A percentile compares a stretch with the other conserved stretches of the same genome.
These are phyloP conservation scores for Saccostrea echinata DNA, from an alignment of 1,140 invertebrate genomes.

Conservation along the genomic window DNA sequence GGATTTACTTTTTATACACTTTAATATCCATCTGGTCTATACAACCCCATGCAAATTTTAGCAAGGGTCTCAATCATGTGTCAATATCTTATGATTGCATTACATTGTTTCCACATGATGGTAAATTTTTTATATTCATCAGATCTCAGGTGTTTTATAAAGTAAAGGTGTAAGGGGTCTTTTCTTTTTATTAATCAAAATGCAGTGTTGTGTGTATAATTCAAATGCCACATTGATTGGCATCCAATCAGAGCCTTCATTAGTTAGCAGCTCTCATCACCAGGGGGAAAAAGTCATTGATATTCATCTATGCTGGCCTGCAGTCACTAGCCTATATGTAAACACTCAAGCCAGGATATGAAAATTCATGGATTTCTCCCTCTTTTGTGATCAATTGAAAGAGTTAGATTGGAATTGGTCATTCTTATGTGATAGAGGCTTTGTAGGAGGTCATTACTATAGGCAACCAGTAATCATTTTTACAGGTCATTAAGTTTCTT, in stretches of 20 bases:
- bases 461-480: conserved; percentile 36
- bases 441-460: not conserved
- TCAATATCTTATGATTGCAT: conserved; percentile 33
- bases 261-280: conserved; percentile 27
- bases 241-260: conserved; percentile 27
- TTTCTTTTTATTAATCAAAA: conserved; percentile 38
- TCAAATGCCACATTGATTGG: conserved; percentile 11
- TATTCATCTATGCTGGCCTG: conserved; percentile 25
- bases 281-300: conserved; percentile 25
- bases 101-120: conserved; percentile 8
- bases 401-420: conserved; percentile 36
- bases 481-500: conserved; percentile 35
- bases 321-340: conserved; percentile 31
- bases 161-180: not conserved
- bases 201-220: conserved; percentile 26
- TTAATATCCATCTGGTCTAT: not conserved
- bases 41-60: not conserved
- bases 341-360: conserved; percentile 24
- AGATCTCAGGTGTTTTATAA: conserved; percentile 31
- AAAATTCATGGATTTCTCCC: conserved; percentile 28
- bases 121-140: conserved; percentile 14
- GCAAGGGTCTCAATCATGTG: not conserved
- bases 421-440: conserved; percentile 21
- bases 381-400: conserved; percentile 32
- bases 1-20: not conserved